phyloP scores from a whole-genome alignment of 2,888 invertebrate genomes.

The Phengaris arion region DNA sequence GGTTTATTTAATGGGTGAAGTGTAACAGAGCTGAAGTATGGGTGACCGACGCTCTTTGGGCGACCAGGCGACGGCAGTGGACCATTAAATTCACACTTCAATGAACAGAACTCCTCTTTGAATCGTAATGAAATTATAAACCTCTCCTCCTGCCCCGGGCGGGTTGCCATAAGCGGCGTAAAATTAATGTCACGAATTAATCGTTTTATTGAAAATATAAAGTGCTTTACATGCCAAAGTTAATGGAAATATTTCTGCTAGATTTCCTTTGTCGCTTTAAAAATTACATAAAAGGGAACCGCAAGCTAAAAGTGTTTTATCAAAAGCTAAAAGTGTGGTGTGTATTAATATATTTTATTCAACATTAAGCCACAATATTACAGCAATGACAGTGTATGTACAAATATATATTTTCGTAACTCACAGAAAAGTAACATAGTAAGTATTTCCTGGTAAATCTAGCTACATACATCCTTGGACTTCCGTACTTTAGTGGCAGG shows the following conservation, averaged over 20 bases:
- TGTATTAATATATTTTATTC: no score
- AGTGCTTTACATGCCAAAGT: background rate
- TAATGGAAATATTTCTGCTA: background rate
- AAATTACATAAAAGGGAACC: background rate
- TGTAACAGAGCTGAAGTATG: background rate
- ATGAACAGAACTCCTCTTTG: background rate
- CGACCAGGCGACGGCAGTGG: background rate
- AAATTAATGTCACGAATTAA: constrained; percentile 6
- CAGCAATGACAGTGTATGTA: no score
- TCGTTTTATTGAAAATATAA: background rate
- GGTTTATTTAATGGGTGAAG: background rate
- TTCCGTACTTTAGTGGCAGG: no score
- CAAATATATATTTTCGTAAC: no score
- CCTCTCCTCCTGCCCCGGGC: background rate
- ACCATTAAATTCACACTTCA: constrained; percentile 14
- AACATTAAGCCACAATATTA: no score
- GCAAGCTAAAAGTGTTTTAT: background rate
- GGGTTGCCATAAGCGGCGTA: background rate
- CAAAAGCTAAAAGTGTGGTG: no score
- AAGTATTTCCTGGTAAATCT: no score
- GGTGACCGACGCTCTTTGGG: background rate
- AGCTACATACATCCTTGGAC: no score
- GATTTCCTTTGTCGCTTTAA: background rate
- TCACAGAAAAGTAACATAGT: no score
- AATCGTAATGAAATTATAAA: background rate